Percentiles rank a stretch among this genome's conserved stretches.
phyloP scores from a whole-genome alignment of 2,888 invertebrate species.

The Glyphotaelius pellucidus region DNA sequence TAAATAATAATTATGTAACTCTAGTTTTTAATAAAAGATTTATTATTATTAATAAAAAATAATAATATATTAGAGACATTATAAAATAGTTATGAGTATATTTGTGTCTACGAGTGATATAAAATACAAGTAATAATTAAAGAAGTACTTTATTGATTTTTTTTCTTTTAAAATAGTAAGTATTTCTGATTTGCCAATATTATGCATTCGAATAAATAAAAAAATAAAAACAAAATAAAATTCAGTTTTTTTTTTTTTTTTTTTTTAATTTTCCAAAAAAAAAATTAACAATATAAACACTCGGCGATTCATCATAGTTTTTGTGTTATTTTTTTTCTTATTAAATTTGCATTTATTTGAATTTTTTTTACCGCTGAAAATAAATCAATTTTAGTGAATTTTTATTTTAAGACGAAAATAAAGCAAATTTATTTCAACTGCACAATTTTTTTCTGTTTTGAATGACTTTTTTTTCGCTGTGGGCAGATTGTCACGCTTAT shows the following conservation, averaged over 20 bases:
- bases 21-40: conserved; percentile 24
- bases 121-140: conserved; percentile 5
- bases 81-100: conserved; percentile 21
- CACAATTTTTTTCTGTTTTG: not conserved
- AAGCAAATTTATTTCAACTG: not conserved
- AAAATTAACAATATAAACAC: not conserved
- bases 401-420: not conserved
- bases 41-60: conserved; percentile 20
- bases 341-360: conserved; percentile 3
- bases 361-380: not conserved
- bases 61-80: conserved; percentile 26
- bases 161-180: not conserved
- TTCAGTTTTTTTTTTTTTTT: not conserved
- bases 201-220: not conserved
- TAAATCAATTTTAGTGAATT: no score
- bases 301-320: not conserved
- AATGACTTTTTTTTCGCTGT: not conserved
- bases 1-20: conserved; percentile 11
- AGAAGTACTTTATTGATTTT: not conserved
- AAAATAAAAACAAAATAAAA: not conserved
- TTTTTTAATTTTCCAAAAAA: not conserved
- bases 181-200: not conserved
- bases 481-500: not conserved
- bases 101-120: conserved; percentile 47
- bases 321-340: conserved; percentile 5